Conservation (phyloP, 1,140 invertebrate genomes). For the Plectrocnemia conspersa region DNA sequence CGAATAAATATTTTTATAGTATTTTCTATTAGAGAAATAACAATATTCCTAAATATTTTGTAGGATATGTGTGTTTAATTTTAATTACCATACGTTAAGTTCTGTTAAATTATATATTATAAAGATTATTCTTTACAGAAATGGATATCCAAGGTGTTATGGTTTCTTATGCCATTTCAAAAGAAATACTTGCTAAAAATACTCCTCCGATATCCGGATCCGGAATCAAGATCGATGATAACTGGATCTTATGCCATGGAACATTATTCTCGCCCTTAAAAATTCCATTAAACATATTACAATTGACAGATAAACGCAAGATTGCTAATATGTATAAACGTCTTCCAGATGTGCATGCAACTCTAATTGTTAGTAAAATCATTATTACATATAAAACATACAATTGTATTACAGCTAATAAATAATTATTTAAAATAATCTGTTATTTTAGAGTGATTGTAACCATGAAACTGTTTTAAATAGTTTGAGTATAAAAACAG, state of each 20-base stretch:
- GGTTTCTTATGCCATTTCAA: background rate
- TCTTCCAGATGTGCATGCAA: conserved; percentile 20
- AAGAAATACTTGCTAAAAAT: background rate
- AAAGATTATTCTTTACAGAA: conserved; percentile 8
- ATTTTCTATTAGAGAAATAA: too few species aligned
- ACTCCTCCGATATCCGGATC: background rate
- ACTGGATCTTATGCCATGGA: conserved; percentile 15
- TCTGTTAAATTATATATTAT: too few species aligned
- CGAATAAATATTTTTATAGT: too few species aligned
- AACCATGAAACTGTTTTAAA: background rate
- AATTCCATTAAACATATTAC: background rate
- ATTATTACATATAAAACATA: background rate
- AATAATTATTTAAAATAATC: conserved; percentile 5
- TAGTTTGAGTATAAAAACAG: conserved; percentile 12
- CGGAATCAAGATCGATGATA: conserved; percentile 3
- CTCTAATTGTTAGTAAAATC: conserved; percentile 5
- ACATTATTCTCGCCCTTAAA: conserved; percentile 8
- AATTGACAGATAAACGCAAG: background rate
- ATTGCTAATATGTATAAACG: background rate
- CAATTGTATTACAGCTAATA: background rate
- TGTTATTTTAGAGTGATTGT: background rate
- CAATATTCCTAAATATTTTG: too few species aligned
- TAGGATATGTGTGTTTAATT: too few species aligned
- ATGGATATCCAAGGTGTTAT: conserved; percentile 2
- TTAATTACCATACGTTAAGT: too few species aligned